A percentile compares a stretch with the other conserved stretches of the same genome.
Conservation (phyloP, 2,113 vertebrate genomes). For the Tetrax tetrax region DNA sequence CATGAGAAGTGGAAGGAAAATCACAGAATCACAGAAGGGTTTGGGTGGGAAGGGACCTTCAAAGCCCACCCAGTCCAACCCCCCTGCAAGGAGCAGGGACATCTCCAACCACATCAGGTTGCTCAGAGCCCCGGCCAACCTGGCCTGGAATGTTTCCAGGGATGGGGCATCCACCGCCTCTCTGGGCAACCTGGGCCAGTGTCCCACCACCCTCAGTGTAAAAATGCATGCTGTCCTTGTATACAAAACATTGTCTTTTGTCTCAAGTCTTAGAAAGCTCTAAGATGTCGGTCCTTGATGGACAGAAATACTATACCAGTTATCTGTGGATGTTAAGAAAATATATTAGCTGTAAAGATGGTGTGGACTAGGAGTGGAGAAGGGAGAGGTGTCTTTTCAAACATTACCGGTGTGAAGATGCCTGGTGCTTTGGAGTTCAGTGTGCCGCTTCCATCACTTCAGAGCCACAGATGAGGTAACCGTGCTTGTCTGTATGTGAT, state of each 20-base stretch:
- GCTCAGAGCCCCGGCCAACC: too few species aligned
- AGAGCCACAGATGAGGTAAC: neutral
- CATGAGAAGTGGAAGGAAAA: neutral
- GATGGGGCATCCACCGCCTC: too few species aligned
- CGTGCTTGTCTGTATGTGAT: neutral
- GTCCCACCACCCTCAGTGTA: too few species aligned
- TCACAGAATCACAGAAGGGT: too few species aligned
- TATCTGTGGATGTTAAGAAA: neutral
- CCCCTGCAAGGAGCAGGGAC: too few species aligned
- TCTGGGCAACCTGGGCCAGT: too few species aligned
- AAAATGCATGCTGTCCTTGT: neutral
- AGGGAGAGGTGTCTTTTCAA: neutral
- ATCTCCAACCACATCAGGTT: too few species aligned
- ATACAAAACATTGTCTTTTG: neutral
- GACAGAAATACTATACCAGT: neutral
- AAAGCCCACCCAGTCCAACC: too few species aligned
- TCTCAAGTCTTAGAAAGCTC: neutral
- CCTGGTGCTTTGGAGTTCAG: neutral
- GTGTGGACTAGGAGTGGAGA: neutral
- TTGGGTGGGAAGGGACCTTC: too few species aligned
- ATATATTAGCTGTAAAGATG: neutral
- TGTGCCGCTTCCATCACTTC: neutral
- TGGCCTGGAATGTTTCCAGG: too few species aligned
- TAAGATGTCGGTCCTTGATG: neutral
- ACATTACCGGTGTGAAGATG: accelerated